A percentile compares a stretch with the other conserved stretches of the same genome.
Evolutionary conservation across 2,797 vertebrate species (phyloP).

Genomic region (Bufotes viridis): DNA sequence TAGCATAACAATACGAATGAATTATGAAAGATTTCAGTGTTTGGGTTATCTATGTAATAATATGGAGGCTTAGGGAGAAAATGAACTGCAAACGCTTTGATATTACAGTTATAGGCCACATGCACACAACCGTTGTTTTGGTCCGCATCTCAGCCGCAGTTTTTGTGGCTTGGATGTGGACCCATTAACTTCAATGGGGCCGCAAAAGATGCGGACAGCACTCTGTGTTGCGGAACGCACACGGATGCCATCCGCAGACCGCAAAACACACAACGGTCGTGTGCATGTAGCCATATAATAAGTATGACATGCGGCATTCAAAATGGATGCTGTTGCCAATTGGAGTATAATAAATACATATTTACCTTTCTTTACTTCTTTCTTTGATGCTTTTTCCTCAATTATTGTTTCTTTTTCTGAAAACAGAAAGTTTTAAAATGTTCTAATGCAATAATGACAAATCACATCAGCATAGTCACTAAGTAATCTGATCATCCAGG

Average conservation of each 20-base stretch:
- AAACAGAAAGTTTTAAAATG: not conserved
- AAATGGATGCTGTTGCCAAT: too few species aligned
- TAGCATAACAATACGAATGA: too few species aligned
- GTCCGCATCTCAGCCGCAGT: too few species aligned
- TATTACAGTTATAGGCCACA: not conserved
- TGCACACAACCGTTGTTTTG: too few species aligned
- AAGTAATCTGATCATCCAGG: not conserved
- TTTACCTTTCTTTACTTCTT: slow-evolving; percentile 21
- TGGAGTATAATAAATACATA: not conserved
- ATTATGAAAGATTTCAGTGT: not conserved
- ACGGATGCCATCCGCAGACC: too few species aligned
- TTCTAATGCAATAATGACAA: not conserved
- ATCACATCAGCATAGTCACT: not conserved
- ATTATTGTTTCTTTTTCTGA: not conserved
- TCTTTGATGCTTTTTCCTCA: slow-evolving; percentile 12
- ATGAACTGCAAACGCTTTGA: not conserved
- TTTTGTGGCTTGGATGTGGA: too few species aligned
- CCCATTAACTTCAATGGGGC: too few species aligned
- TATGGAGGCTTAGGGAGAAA: not conserved
- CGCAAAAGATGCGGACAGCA: too few species aligned
- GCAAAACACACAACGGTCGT: too few species aligned
- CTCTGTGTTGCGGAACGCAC: too few species aligned
- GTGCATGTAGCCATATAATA: too few species aligned
- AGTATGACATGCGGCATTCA: not conserved
- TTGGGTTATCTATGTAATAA: not conserved